phyloP scores from a whole-genome alignment of 1,140 invertebrate genomes.

The Bombus sibiricus region DNA sequence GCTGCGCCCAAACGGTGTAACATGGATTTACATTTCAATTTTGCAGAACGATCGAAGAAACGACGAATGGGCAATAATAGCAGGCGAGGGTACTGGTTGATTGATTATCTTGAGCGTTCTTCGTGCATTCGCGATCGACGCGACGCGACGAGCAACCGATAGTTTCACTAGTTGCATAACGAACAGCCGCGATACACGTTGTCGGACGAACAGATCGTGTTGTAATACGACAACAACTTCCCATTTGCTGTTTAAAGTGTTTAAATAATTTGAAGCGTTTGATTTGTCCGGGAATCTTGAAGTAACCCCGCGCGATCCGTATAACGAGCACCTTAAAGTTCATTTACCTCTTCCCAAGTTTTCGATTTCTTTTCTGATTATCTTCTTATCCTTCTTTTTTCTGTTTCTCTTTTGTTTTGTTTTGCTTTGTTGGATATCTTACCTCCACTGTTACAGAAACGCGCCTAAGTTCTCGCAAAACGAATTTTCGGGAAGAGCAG shows the following conservation, averaged over 20 bases:
- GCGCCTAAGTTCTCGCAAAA: too few species aligned
- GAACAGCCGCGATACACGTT: conserved; percentile 46
- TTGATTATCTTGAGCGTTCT: conserved; percentile 32
- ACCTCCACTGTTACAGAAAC: too few species aligned
- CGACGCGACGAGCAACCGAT: conserved; percentile 64
- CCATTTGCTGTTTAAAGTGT: conserved; percentile 9
- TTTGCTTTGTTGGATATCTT: too few species aligned
- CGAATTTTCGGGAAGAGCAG: too few species aligned
- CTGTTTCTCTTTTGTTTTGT: too few species aligned
- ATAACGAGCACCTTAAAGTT: too few species aligned
- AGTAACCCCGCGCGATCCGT: too few species aligned
- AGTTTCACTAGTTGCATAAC: conserved; percentile 78
- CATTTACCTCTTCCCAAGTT: too few species aligned
- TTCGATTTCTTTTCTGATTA: too few species aligned
- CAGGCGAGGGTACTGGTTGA: conserved; percentile 6
- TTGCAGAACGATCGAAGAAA: not conserved
- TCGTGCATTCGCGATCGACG: conserved; percentile 62
- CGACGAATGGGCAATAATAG: not conserved
- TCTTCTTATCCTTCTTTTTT: too few species aligned
- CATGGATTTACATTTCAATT: conserved; percentile 7
- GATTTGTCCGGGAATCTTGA: too few species aligned
- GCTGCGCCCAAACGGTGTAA: not conserved
- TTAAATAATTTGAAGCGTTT: not conserved
- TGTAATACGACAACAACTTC: conserved; percentile 48
- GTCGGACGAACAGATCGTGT: conserved; percentile 50